Base-by-base conservation (phyloP, 1,140 invertebrate genomes). In the Drosophila arawakana region DNA sequence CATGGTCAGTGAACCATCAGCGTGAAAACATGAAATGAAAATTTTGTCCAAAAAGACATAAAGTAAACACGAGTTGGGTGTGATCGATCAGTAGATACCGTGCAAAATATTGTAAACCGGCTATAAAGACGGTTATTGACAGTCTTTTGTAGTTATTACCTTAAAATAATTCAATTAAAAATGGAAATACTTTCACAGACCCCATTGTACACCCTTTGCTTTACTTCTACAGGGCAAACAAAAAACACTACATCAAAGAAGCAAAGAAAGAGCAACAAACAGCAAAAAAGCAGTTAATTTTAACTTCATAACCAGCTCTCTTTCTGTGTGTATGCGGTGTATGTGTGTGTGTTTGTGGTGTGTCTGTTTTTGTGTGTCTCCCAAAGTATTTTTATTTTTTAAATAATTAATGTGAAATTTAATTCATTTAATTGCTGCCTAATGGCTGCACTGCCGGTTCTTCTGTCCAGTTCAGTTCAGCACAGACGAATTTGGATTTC, bases 371-470 rank as follows among this genome's bases (percentile, higher is more conserved):
- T 41, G 9, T 21, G 18, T 59, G 44, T 55, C 41, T 57, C 52
- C 18, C 13, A 58, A 66, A 68, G 57, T 63, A 63, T 63, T 77
- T 73, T 30, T 30, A 30, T 30, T 30, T 30, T 30, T 55, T 67
- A 44, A 54, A 82, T 77, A 88, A 88, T 86, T 82, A 82, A 86
- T 82, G 79, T 76, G 82, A 80, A 82, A 79, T 80, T 86, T 82
- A 88, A 88, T 88, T 86, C 46, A 66, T 79, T 82, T 86, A 86
- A 86, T 86, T 76, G 80, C 79, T 46, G 68, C 55, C 73, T 76
- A 76, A 76, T 76, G 69, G 43, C 61, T 57, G 34, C 58, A 61
- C 61, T 58, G 66, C 54, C 63, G 69, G 50, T 15, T 54, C 61
- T 52, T 69, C 68, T 67, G 54, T 70, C 46, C 58, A 47, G 25